Evolutionary conservation across 2,888 invertebrate genomes (phyloP).

Genomic region (Poecilobothrus nobilitatus): DNA sequence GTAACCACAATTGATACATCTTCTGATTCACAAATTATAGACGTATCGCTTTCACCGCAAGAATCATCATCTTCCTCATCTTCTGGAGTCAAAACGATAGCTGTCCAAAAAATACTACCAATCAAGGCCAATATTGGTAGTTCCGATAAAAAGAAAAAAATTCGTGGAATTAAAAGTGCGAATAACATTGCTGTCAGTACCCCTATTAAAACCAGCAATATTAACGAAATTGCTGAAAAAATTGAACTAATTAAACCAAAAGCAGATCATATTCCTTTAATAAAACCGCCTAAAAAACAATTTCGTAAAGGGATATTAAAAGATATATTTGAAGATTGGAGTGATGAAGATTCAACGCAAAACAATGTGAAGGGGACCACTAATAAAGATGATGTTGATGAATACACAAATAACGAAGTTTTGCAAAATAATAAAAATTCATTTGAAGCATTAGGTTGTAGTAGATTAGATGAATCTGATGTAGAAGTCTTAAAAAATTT

Average conservation of each 20-base stretch:
- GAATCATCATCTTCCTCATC: not conserved
- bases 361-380: not conserved
- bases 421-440: not conserved
- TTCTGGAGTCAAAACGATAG: not conserved
- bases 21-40: not conserved
- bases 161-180: not conserved
- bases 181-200: not conserved
- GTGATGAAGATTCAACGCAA: not conserved
- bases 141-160: not conserved
- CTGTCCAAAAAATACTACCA: not conserved
- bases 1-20: not conserved
- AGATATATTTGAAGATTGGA: conserved; percentile 4
- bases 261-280: not conserved
- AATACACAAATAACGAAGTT: not conserved
- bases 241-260: not conserved
- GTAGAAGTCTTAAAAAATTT: not conserved
- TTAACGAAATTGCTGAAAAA: not conserved
- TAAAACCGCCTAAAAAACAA: conserved; percentile 1
- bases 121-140: not conserved
- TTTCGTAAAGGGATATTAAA: not conserved
- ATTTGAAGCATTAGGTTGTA: conserved; percentile 5
- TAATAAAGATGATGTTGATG: not conserved
- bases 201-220: not conserved
- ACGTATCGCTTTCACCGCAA: not conserved
- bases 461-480: not conserved